Evolutionary conservation across 37 sponge, comb jelly and placozoan species (phyloP), one percentile per base, ranked within the genome.

Genomic region (Spongia lamella): DNA sequence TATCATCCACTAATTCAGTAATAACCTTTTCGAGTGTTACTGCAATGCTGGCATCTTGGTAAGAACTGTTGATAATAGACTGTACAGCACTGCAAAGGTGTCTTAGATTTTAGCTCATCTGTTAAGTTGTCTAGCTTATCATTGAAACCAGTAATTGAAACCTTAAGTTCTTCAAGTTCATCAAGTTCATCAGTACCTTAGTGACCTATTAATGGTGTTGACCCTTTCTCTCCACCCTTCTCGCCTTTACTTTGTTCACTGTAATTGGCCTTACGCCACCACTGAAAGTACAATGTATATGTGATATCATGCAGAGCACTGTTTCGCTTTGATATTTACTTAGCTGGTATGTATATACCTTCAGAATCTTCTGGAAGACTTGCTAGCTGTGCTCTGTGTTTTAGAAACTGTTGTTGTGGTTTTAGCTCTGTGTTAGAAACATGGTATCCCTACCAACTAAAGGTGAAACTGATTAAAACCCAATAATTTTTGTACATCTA

Each of bases 401-500:
- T 69, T 27, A 69, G 70, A 11, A 69, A 27, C 9, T 35, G 47
- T 32, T 19, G 50, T 21, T 11, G 1, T 47, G 70, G 70, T 17
- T 38, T 47, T 1, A 47, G 7, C 50, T 69, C 70, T 1, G 70
- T 43, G 43, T 43, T 37, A 67, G 68, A 33, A 39, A 67, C 39
- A 30, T 17, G 38, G 22, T 39, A 15, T 34, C 19, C 17, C 66
- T 25, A 13, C 39, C 17, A 37, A 65, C 35, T 30, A n/a, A n/a
- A n/a, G n/a, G n/a, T 25, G 38, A 39, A 19, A 14, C 38, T 65
- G 66, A 11, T 67, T 43, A 7, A 36, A 67, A 21, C 68, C 47
- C 68, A 67, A 43, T 2, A 67, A n/a, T n/a, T n/a, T n/a, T n/a
- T 43, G 49, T 16, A 67, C 68, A 4, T 67, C 68, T 3, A 67